Percentiles rank a stretch among this genome's conserved stretches.
Conservation (phyloP, 2,113 vertebrate genomes). For the Silurus meridionalis region DNA sequence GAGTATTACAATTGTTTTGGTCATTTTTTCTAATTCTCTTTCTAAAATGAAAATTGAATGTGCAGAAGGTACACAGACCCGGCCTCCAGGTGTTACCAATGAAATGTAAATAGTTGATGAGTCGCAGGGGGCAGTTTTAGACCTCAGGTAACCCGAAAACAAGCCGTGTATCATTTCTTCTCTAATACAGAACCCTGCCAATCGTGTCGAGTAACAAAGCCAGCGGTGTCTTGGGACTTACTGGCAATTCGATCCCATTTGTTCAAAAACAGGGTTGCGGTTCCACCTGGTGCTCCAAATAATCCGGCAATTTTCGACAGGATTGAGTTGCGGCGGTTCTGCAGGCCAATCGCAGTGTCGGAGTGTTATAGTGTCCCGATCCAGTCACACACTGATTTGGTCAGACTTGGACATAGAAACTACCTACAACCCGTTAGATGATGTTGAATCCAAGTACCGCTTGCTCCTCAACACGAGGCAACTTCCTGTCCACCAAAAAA, state of each 20-base stretch:
- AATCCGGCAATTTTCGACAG: background rate
- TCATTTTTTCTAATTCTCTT: too few relatives aligned
- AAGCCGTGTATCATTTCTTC: background rate
- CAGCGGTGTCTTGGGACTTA: background rate
- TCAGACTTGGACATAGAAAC: background rate
- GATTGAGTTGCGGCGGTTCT: background rate
- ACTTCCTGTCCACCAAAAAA: background rate
- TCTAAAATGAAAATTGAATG: too few relatives aligned
- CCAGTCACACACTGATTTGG: background rate
- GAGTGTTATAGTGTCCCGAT: background rate
- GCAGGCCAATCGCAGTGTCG: background rate
- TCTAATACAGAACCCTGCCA: background rate
- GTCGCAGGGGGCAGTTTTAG: background rate
- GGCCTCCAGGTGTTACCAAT: background rate
- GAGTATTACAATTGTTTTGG: too few relatives aligned
- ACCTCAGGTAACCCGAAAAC: background rate
- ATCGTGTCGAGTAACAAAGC: background rate
- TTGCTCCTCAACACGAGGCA: background rate
- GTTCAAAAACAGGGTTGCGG: background rate
- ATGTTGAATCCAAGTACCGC: background rate
- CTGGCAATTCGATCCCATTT: background rate
- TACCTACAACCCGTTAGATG: background rate
- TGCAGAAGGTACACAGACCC: too few relatives aligned
- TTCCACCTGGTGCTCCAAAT: background rate
- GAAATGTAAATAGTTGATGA: background rate